Base-by-base conservation (phyloP, 1,140 invertebrate genomes). In the Caerostris extrusa region DNA sequence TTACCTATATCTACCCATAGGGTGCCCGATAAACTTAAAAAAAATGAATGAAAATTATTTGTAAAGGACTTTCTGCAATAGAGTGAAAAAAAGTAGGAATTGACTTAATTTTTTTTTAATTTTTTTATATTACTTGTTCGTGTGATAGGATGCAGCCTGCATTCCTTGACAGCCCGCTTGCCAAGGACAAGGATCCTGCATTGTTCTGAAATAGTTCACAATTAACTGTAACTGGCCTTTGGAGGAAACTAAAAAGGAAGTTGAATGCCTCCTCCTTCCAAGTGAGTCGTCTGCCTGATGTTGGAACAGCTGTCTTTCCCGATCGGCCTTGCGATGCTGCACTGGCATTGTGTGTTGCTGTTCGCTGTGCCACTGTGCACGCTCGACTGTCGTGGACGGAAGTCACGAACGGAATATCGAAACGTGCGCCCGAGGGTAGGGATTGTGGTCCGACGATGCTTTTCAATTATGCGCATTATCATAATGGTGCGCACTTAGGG, bases 211-310 rank as follows among this genome's bases (percentile, higher is more conserved):
- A 77, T 77, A 12, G 34, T 12, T 50, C 1, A 77, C 14, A 77
- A 77, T 77, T 34, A 77, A 77, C 34, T 10, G 34, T 12, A 71
- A 71, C 17, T 71, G 19, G 17, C n/a, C 69, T 50, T 77, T 77
- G 69, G 69, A 3, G 34, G 34, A 34, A 34, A 77, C 19, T 77
- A 50, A 77, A 77, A 77, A 77, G 61, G 34, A 77, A 14, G 10
- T 77, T 77, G 71, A 77, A 77, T 77, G 71, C 34, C 71, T 77
- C 34, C 34, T 77, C 71, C 71, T 14, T 53, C 50, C 50, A 19
- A 10, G 8, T 34, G 10, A 6, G n/a, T 67, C 61, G 6, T 67
- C 6, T 34, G 50, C n/a, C 34, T 34, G 0, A 10, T 77, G 34
- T 77, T 77, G 50, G 71, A 77, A 4, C 71, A 77, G 71, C 71